A percentile compares a stretch with the other conserved stretches of the same genome.
Conservation (phyloP, 2,113 vertebrate species). For the Phyllostomus hastatus region DNA sequence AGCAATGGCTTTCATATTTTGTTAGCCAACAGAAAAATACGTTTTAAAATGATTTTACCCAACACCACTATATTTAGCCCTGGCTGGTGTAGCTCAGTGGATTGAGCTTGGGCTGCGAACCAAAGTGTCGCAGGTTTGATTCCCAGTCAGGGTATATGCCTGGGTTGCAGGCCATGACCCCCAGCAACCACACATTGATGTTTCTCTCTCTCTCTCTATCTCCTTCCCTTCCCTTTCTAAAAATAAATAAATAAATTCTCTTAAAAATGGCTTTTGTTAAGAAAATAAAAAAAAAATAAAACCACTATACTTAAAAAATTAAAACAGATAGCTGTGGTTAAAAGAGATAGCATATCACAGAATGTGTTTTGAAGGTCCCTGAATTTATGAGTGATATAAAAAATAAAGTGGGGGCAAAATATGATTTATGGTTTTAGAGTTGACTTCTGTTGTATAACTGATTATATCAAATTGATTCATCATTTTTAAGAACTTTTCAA, state of each 20-base stretch:
- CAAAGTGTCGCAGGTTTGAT: too few species aligned
- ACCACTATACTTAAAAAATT: not conserved
- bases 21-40: not conserved
- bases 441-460: not conserved
- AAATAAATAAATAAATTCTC: too few species aligned
- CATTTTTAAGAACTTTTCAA: not conserved
- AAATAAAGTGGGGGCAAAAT: rapidly evolving
- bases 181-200: too few species aligned
- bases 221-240: too few species aligned
- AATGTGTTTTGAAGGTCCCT: not conserved
- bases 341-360: not conserved
- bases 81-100: too few species aligned
- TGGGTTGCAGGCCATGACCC: too few species aligned
- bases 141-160: too few species aligned
- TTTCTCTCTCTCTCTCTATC: too few species aligned
- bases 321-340: not conserved
- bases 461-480: not conserved
- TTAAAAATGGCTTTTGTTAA: too few species aligned
- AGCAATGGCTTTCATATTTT: not conserved
- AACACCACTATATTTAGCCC: not conserved
- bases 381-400: not conserved
- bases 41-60: not conserved
- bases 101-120: too few species aligned
- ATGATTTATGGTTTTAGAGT: not conserved
- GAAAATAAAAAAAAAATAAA: not conserved